Conservation (phyloP, 2,888 invertebrate species). For the Gymnoscelis rufifasciata region DNA sequence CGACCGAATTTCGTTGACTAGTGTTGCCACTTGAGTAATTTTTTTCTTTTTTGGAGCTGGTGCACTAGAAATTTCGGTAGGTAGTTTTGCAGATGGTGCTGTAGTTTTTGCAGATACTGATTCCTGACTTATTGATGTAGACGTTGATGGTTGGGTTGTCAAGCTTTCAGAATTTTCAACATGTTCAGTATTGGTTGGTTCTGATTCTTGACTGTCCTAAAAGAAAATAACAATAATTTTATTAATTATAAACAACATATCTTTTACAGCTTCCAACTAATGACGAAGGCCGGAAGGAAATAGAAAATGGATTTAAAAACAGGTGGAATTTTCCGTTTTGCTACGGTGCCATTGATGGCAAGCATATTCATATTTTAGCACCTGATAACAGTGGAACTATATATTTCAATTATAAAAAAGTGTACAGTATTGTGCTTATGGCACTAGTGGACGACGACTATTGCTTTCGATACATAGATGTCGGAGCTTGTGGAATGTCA, state of each 20-base stretch:
- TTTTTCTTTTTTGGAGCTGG: too few relatives aligned
- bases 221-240: neutral
- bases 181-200: too few relatives aligned
- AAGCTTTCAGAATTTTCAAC: too few relatives aligned
- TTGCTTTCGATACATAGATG: conserved; percentile 20
- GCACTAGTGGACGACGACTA: conserved; percentile 21
- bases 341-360: conserved; percentile 15
- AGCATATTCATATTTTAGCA: conserved; percentile 16
- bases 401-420: conserved; percentile 19
- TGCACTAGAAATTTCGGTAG: too few relatives aligned
- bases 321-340: conserved; percentile 20
- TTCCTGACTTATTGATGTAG: too few relatives aligned
- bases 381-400: conserved; percentile 18
- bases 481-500: conserved; percentile 14
- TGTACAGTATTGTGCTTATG: conserved; percentile 20
- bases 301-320: conserved; percentile 16
- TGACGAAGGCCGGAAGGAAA: conserved; percentile 1
- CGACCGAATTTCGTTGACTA: too few relatives aligned
- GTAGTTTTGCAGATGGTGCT: too few relatives aligned
- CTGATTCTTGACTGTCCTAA: too few relatives aligned
- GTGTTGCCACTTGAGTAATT: too few relatives aligned
- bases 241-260: too few relatives aligned
- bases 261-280: neutral
- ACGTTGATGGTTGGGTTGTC: too few relatives aligned
- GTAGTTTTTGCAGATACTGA: too few relatives aligned